Conservation (phyloP, 2,888 invertebrate genomes). For the Dryococelus australis region DNA sequence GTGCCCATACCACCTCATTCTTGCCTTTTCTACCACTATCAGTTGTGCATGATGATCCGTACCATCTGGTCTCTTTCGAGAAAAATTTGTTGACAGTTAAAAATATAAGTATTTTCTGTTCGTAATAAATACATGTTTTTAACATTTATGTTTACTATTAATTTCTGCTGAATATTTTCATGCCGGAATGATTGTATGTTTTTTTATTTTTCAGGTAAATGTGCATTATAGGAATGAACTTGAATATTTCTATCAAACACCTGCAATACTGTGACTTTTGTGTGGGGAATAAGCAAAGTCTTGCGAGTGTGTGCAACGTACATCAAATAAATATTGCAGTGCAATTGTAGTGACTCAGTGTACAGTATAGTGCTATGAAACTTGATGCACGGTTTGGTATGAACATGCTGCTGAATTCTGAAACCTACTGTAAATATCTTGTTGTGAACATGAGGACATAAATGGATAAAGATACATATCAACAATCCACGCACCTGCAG, state of each 20-base stretch:
- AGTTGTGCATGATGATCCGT: too few relatives aligned
- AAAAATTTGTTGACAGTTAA: too few relatives aligned
- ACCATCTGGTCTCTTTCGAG: too few relatives aligned
- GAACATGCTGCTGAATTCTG: neutral
- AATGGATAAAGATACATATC: conserved; percentile 16
- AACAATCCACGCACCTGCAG: neutral
- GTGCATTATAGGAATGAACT: neutral
- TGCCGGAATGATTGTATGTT: neutral
- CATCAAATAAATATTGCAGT: too few relatives aligned
- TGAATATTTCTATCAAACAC: neutral
- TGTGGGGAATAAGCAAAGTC: neutral
- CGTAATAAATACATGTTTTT: too few relatives aligned
- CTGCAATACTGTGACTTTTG: neutral
- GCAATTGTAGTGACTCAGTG: neutral
- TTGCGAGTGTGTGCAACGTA: neutral
- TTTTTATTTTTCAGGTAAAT: conserved; percentile 23
- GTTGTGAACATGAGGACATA: neutral
- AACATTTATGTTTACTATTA: too few relatives aligned
- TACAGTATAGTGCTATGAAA: neutral
- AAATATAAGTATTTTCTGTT: too few relatives aligned
- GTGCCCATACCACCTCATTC: too few relatives aligned
- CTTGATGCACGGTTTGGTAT: neutral
- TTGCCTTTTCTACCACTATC: too few relatives aligned
- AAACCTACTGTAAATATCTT: neutral
- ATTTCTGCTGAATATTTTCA: too few relatives aligned